Conservation (phyloP, 92 coral and sea anemone genomes). For the Nematostella vectensis region DNA sequence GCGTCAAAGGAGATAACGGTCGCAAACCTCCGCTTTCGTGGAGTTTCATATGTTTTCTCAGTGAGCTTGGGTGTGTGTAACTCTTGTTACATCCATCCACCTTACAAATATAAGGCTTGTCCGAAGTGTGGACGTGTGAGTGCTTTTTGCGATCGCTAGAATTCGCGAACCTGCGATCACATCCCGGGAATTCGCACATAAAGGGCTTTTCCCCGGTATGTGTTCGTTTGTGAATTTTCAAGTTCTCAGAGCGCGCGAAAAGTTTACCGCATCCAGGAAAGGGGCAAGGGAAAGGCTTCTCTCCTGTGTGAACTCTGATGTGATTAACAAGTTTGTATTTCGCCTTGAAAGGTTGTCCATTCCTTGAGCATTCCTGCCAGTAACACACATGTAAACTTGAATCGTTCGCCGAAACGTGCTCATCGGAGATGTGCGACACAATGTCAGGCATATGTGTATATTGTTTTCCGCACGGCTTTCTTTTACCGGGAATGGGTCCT, state of each 20-base stretch:
- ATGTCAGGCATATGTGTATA: conserved; percentile 88
- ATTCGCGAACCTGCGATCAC: conserved; percentile 98
- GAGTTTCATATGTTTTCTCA: conserved; percentile 98
- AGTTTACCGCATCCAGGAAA: conserved; percentile 97
- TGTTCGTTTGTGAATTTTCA: conserved; percentile 94
- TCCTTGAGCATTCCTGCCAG: conserved; percentile 93
- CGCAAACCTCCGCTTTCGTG: conserved; percentile 84
- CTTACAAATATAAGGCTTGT: conserved; percentile 95
- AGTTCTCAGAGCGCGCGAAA: conserved; percentile 97
- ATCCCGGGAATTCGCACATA: conserved; percentile 90
- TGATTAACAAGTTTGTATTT: conserved; percentile 98
- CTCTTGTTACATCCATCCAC: conserved; percentile 98
- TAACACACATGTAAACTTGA: conserved; percentile 85
- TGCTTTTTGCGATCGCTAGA: conserved; percentile 98
- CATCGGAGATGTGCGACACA: conserved; percentile 96
- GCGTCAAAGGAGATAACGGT: conserved; percentile 64
- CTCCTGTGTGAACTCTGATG: conserved; percentile 97
- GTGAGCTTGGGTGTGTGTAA: conserved; percentile 97
- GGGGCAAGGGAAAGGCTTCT: conserved; percentile 95
- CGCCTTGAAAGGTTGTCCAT: conserved; percentile 96
- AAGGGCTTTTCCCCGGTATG: conserved; percentile 99
- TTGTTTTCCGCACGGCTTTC: conserved; percentile 95
- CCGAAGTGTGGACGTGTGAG: conserved; percentile 98
- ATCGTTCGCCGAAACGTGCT: conserved; percentile 90
- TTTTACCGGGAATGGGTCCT: conserved; percentile 71